Evolutionary conservation across 2,888 invertebrate genomes (phyloP), one percentile per base, ranked within the genome.

Genomic region (Netelia virgata): DNA sequence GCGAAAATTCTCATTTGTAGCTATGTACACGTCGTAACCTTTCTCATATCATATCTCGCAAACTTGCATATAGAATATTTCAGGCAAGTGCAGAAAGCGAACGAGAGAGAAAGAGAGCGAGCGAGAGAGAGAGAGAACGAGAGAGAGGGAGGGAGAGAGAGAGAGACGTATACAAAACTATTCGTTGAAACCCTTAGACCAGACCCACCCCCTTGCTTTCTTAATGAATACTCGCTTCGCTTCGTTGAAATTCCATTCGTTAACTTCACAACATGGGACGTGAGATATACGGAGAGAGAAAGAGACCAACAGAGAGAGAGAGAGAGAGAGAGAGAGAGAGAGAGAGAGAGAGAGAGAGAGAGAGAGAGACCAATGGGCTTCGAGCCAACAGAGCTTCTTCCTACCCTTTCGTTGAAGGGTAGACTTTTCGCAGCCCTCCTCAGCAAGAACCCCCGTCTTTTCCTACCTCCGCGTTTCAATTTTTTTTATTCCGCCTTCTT

Each of bases 171-270:
- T 36, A 69, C 57, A 75, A 8, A 70, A 82, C 57, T 79, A 79
- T 75, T 74, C 77, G 69, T 41, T 36, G 61, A 78, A 57, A 72
- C 61, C 79, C 78, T 70, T 84, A 57, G 69, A 14, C 53, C 47
- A 69, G 16, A 64, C 74, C 70, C 41, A 69, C 41, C 61, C 69
- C 41, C 57, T 47, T 79, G 74, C 66, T 72, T 82, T 82, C 85
- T 82, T 85, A 79, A 85, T 82, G 85, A 85, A 85, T 82, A 85
- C 78, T 84, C 84, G 53, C 55, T 43, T 55, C 43, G 85, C 41
- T 85, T 57, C 85, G 85, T 82, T 79, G 82, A 82, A 82, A 82
- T 85, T 85, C 72, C 82, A 82, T 82, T 85, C 84, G 84, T 85
- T 85, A 85, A 79, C 66, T 79, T 70, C 47, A 55, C 75, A 73